A percentile compares a stretch with the other conserved stretches of the same genome.
These are phyloP conservation scores for Eidolon dupreanum DNA, from an alignment of 2,797 vertebrate species.

Conservation along the genomic window DNA sequence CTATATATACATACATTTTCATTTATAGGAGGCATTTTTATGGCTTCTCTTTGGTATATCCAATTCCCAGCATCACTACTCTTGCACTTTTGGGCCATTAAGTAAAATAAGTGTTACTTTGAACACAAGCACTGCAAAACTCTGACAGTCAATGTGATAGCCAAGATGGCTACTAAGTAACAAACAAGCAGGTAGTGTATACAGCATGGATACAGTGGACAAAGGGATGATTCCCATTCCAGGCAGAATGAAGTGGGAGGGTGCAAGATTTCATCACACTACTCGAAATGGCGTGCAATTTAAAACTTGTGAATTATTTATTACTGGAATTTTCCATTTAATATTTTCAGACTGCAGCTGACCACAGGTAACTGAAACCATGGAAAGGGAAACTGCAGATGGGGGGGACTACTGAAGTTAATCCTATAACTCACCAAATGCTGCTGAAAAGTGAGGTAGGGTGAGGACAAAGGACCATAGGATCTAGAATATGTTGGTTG, in stretches of 20 bases:
- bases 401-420: background rate
- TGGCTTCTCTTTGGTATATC: background rate
- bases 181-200: background rate
- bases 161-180: background rate
- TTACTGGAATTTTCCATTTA: background rate
- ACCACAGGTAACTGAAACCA: background rate
- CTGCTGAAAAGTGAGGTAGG: background rate
- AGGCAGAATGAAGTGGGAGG: background rate
- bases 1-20: background rate
- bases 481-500: background rate
- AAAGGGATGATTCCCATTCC: background rate
- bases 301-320: background rate
- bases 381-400: background rate
- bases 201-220: background rate
- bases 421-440: background rate
- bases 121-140: background rate
- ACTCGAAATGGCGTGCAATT: background rate
- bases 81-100: background rate
- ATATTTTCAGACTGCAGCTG: background rate
- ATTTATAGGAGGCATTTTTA: background rate
- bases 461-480: background rate
- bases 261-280: background rate
- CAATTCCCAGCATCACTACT: background rate
- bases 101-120: background rate
- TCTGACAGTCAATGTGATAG: background rate